Conservation (phyloP, 2,113 vertebrate genomes). For the Stegastes partitus region DNA sequence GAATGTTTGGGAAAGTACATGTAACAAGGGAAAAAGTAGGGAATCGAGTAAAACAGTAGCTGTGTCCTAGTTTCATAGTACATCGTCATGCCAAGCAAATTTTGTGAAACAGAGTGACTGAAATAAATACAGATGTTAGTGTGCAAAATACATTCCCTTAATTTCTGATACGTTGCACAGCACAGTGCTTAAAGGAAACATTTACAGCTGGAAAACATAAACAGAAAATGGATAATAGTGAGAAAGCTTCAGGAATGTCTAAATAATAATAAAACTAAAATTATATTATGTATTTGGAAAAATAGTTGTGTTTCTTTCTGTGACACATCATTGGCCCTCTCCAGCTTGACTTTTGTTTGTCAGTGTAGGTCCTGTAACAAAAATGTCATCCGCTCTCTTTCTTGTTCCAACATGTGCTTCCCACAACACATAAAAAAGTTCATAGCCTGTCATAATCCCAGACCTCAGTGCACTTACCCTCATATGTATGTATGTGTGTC, state of each 20-base stretch:
- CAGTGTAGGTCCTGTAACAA: background rate
- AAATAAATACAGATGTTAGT: constrained; percentile 1
- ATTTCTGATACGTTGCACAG: background rate
- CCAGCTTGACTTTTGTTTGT: background rate
- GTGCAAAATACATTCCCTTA: background rate
- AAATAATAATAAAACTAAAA: too few relatives aligned
- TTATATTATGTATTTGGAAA: background rate
- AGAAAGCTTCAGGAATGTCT: too few relatives aligned
- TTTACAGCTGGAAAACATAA: too few relatives aligned
- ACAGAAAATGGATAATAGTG: too few relatives aligned
- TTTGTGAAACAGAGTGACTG: background rate
- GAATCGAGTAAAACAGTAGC: constrained; percentile 2
- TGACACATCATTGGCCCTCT: background rate
- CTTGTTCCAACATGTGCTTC: background rate
- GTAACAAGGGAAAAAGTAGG: constrained; percentile 19
- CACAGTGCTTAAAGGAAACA: too few relatives aligned
- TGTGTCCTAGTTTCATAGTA: background rate
- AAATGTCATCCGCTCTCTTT: background rate
- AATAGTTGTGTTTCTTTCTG: background rate
- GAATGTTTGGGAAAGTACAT: constrained; percentile 52
- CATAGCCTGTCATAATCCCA: background rate
- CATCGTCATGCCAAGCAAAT: background rate
- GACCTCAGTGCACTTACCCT: background rate
- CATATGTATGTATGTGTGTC: constrained; percentile 38
- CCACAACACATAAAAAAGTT: background rate